Base-by-base conservation (phyloP, 2,888 invertebrate genomes). In the Epiblema foenella region DNA sequence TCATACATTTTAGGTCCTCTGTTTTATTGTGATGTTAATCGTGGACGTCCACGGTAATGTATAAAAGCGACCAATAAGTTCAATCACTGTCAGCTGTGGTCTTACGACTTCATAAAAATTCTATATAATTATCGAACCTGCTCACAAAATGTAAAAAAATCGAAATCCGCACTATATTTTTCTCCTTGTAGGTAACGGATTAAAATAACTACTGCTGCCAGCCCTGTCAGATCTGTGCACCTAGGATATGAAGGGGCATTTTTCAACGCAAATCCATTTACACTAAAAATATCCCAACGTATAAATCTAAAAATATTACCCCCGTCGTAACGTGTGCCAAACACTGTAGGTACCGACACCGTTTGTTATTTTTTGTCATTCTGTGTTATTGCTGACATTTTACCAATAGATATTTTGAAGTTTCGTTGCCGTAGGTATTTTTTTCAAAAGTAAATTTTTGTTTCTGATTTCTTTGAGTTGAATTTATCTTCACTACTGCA, bases 191-290 rank as follows among this genome's bases (percentile, higher is more conserved):
- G 5, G 33, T 24, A 24, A 24, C 1, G 8, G 33, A 33, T 33
- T 33, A 33, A 33, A 33, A 33, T 33, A 33, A 8, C 8, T 8
- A 33, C 33, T 33, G 46, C n/a, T 7, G 2, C 15, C 15, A 46
- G 42, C 15, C 15, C 15, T 7, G 46, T n/a, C 66, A 62, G 56
- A 66, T 66, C 71, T 71, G 17, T 9, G 24, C 18, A 37, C 15
- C 24, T 18, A 49, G 49, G 56, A 24, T 60, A 62, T 57, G 33
- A 62, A 62, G 18, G 49, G 67, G 24, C 71, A 71, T 71, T 71
- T 71, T 71, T 71, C 71, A 71, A 62, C 67, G 60, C 24, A 62
- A 67, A 67, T 57, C 71, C 71, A 71, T 71, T 71, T 71, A 71
- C 62, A 62, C 71, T 57, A 60, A 62, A 66, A 71, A 67, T 58